Conservation (phyloP, 2,888 invertebrate genomes). For the Penaeus monodon region DNA sequence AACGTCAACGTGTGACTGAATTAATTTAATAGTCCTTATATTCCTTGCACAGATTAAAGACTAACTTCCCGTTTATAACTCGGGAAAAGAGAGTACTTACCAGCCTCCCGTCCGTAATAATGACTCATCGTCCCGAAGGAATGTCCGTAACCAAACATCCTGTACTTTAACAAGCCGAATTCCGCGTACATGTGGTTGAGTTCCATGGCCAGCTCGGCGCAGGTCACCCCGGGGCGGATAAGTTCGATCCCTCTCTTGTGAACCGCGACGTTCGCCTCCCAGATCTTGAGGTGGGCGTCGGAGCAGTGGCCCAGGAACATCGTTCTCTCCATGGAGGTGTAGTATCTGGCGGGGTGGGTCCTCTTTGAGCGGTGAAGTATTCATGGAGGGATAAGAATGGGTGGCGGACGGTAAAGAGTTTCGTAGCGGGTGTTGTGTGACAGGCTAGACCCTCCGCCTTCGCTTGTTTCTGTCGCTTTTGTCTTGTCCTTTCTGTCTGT, state of each 20-base stretch:
- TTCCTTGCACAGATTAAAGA: too few species aligned
- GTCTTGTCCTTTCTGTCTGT: too few species aligned
- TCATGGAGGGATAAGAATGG: too few species aligned
- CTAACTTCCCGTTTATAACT: too few species aligned
- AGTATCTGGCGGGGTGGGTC: background rate
- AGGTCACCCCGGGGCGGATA: conserved; percentile 2
- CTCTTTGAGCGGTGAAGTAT: too few species aligned
- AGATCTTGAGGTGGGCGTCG: conserved; percentile 28
- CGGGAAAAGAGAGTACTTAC: background rate
- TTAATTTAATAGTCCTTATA: too few species aligned
- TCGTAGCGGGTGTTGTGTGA: too few species aligned
- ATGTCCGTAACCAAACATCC: conserved; percentile 31
- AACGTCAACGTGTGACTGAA: too few species aligned
- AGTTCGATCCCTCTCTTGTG: conserved; percentile 23
- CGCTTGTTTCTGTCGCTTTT: too few species aligned
- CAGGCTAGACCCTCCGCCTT: too few species aligned
- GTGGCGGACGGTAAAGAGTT: too few species aligned
- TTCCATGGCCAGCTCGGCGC: conserved; percentile 10
- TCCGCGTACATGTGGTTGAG: conserved; percentile 29
- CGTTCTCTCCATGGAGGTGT: conserved; percentile 21
- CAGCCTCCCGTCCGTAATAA: conserved; percentile 36
- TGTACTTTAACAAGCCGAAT: conserved; percentile 22
- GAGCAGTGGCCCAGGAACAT: conserved; percentile 23
- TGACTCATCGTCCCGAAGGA: conserved; percentile 25
- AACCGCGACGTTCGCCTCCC: conserved; percentile 24